These are phyloP conservation scores for Artibeus lituratus DNA, from an alignment of 2,797 vertebrate genomes.

Conservation along the genomic window DNA sequence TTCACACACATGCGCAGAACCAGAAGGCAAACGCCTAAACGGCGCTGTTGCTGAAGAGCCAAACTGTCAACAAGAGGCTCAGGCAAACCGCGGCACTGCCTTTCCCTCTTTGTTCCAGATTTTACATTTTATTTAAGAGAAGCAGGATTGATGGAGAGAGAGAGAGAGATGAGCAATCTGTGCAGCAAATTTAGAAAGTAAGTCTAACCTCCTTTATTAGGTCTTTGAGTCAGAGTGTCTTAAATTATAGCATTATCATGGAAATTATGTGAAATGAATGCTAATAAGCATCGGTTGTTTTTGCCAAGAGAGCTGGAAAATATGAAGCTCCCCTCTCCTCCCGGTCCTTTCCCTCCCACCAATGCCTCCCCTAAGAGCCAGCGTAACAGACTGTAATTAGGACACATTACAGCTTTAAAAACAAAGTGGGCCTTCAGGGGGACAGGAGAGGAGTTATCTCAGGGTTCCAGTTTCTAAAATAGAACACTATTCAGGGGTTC, in stretches of 20 bases:
- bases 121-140: slow-evolving; percentile 20
- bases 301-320: slow-evolving; percentile 44
- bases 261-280: slow-evolving; percentile 67
- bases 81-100: not conserved
- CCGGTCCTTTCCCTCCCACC: not conserved
- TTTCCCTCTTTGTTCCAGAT: slow-evolving; percentile 8
- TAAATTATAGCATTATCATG: slow-evolving; percentile 66
- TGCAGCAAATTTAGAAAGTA: slow-evolving; percentile 58
- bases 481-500: not conserved
- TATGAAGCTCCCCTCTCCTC: not conserved
- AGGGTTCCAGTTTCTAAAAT: not conserved
- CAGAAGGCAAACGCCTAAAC: not conserved
- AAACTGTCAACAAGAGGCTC: not conserved
- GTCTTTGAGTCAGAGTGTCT: slow-evolving; percentile 65
- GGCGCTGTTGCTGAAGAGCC: not conserved
- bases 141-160: not conserved
- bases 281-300: slow-evolving; percentile 72
- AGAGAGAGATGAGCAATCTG: slow-evolving; percentile 2
- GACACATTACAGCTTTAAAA: not conserved
- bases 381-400: not conserved
- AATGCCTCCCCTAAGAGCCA: not conserved
- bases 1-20: not conserved
- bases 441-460: not conserved
- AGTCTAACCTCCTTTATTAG: slow-evolving; percentile 62
- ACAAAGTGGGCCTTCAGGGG: not conserved